Evolutionary conservation across 2,797 vertebrate species (phyloP).

Genomic region (Smutsia gigantea): DNA sequence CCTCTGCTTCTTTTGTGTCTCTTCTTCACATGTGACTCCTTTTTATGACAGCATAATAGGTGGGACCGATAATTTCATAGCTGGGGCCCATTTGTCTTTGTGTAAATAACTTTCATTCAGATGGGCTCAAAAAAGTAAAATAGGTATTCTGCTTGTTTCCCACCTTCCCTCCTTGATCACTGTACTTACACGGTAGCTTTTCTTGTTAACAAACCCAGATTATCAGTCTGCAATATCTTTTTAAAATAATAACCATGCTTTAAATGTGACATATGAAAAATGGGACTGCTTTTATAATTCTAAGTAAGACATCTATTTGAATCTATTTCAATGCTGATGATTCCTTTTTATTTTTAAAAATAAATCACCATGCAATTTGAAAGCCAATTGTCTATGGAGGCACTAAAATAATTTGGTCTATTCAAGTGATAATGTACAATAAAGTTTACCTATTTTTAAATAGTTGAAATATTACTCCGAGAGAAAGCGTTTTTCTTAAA

Average conservation of each 20-base stretch:
- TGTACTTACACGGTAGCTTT: not conserved
- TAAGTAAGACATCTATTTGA: constrained; percentile 78
- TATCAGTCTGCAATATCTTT: constrained; percentile 58
- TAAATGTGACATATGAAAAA: constrained; percentile 71
- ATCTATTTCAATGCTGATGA: constrained; percentile 71
- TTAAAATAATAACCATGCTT: constrained; percentile 70
- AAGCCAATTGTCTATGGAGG: constrained; percentile 79
- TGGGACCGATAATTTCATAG: constrained; percentile 41
- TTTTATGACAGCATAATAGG: constrained; percentile 31
- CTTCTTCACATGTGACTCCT: constrained; percentile 23
- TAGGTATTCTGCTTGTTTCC: constrained; percentile 37
- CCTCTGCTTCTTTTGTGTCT: not conserved
- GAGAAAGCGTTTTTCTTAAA: constrained; percentile 79
- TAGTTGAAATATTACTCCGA: constrained; percentile 75
- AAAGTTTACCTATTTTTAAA: constrained; percentile 83
- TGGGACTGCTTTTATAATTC: constrained; percentile 76
- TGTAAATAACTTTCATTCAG: constrained; percentile 69
- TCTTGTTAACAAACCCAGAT: constrained; percentile 47
- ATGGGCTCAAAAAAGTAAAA: not conserved
- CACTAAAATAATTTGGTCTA: constrained; percentile 83
- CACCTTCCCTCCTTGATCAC: constrained; percentile 6
- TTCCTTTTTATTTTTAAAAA: constrained; percentile 78
- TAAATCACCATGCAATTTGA: constrained; percentile 78
- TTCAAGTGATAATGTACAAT: constrained; percentile 84
- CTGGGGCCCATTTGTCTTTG: constrained; percentile 55